Percentiles rank a stretch among this genome's conserved stretches.
Evolutionary conservation across 2,888 invertebrate genomes (phyloP).

Genomic region (Hirtodrosophila cameraria): DNA sequence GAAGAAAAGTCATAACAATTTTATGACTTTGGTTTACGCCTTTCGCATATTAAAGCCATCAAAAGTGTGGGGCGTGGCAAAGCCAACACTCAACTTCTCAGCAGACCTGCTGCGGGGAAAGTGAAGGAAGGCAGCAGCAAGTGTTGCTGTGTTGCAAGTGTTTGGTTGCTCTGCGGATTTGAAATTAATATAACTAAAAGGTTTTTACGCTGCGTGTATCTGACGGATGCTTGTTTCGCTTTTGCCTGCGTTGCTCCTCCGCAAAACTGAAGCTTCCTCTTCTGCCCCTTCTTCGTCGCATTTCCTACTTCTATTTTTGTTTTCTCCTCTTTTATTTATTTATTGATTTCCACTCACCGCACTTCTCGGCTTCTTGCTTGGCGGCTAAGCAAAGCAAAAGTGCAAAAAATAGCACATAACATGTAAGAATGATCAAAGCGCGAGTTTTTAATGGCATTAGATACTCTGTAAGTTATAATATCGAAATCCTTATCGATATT

Average conservation of each 20-base stretch:
- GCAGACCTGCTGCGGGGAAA: not conserved
- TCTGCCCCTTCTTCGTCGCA: not conserved
- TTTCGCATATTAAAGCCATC: slow-evolving; percentile 52
- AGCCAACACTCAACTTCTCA: not conserved
- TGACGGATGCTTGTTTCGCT: slow-evolving; percentile 55
- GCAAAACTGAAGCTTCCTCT: not conserved
- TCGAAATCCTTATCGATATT: too few relatives aligned
- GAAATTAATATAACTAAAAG: slow-evolving; percentile 80
- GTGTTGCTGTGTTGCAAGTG: slow-evolving; percentile 21
- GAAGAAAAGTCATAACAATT: slow-evolving; percentile 50
- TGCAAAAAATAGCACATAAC: not conserved
- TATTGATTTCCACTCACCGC: slow-evolving; percentile 64
- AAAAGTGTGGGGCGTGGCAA: slow-evolving; percentile 32
- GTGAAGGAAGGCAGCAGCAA: not conserved
- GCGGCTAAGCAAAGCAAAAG: slow-evolving; percentile 9
- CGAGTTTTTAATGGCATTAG: too few relatives aligned
- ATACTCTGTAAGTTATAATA: too few relatives aligned
- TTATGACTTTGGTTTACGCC: slow-evolving; percentile 58
- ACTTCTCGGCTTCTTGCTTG: not conserved
- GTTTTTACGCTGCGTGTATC: slow-evolving; percentile 67
- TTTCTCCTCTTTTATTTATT: slow-evolving; percentile 32
- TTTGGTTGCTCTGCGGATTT: slow-evolving; percentile 50
- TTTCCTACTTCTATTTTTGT: slow-evolving; percentile 15
- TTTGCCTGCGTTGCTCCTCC: not conserved
- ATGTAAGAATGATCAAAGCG: not conserved